phyloP scores from a whole-genome alignment of 2,113 vertebrate genomes.

The Proteles cristata region DNA sequence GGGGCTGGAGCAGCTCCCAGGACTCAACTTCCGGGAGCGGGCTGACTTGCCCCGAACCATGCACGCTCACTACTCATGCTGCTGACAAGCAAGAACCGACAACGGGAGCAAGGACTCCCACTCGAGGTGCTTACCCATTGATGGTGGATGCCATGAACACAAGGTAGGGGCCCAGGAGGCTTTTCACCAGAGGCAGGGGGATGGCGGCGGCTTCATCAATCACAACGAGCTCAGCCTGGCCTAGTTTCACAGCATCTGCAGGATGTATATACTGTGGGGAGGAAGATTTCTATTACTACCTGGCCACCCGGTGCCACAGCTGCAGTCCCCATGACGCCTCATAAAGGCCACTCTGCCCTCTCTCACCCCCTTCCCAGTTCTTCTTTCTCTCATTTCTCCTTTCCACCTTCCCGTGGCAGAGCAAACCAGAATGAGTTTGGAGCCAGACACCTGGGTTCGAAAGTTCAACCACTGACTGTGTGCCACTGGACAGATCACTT shows the following conservation, averaged over 20 bases:
- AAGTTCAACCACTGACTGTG: background rate
- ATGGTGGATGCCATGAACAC: constrained; percentile 99
- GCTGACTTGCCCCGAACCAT: too few species aligned
- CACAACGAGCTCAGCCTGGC: constrained; percentile 97
- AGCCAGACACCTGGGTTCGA: background rate
- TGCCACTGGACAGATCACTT: background rate
- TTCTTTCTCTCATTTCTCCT: background rate
- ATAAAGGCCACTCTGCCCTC: background rate
- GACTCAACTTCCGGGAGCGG: background rate
- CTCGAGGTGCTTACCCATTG: constrained; percentile 89
- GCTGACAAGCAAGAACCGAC: background rate
- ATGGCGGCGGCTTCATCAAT: constrained; percentile 99
- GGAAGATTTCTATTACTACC: background rate
- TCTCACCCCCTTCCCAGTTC: background rate
- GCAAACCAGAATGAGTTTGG: background rate
- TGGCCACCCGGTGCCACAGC: background rate
- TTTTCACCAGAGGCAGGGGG: constrained; percentile 96
- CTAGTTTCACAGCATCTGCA: constrained; percentile 95
- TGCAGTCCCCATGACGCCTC: background rate
- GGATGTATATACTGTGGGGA: constrained; percentile 96
- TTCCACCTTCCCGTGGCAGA: background rate
- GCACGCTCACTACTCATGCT: background rate
- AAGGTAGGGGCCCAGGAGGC: constrained; percentile 95
- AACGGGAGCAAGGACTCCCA: accelerated
- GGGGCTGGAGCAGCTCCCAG: background rate